phyloP scores from a whole-genome alignment of 1,140 invertebrate genomes.

The Eulimnadia texana region DNA sequence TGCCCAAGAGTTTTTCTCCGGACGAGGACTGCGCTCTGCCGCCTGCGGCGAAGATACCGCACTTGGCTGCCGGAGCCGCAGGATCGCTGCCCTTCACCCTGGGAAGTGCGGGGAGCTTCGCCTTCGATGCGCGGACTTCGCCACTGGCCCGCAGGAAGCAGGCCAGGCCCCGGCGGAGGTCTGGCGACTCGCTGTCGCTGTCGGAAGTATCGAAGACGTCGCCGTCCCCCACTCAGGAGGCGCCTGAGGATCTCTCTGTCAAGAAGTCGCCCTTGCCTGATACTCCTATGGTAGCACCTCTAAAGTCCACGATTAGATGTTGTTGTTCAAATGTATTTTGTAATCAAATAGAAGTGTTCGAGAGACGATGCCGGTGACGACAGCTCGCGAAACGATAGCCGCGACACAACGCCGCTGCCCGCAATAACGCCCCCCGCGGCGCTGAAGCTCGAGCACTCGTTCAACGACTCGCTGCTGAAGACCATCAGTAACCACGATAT shows the following conservation, averaged over 20 bases:
- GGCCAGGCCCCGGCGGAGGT: constrained; percentile 59
- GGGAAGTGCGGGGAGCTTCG: neutral
- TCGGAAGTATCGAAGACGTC: neutral
- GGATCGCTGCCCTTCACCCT: neutral
- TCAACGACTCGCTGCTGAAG: no score
- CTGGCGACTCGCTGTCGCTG: constrained; percentile 44
- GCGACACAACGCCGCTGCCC: neutral
- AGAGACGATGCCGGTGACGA: neutral
- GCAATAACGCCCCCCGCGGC: no score
- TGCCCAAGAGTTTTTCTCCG: no score
- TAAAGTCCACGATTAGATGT: no score
- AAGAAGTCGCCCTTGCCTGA: constrained; percentile 19
- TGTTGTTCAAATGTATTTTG: no score
- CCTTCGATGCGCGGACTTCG: neutral
- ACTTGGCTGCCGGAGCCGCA: neutral
- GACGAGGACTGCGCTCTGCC: neutral
- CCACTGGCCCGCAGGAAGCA: constrained; percentile 28
- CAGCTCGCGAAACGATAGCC: no score
- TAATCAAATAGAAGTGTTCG: neutral
- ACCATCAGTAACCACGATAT: no score
- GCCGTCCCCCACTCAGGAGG: constrained; percentile 19
- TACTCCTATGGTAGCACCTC: neutral
- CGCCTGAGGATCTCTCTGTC: constrained; percentile 20
- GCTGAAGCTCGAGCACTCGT: no score
- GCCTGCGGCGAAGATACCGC: neutral